These are phyloP conservation scores for Bettongia penicillata DNA, from an alignment of 2,113 vertebrate species.

Conservation along the genomic window DNA sequence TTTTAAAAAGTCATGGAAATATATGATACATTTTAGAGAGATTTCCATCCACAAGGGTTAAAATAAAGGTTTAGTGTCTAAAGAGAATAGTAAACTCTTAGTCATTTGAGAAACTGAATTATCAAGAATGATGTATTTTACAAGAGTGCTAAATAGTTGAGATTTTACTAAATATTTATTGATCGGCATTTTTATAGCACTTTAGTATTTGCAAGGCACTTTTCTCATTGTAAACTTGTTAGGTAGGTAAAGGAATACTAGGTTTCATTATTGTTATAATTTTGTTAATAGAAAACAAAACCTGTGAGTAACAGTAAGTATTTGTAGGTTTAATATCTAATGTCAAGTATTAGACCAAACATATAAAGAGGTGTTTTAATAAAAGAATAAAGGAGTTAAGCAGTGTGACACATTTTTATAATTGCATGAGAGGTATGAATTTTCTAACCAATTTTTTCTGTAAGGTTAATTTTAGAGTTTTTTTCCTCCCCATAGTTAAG, in stretches of 20 bases:
- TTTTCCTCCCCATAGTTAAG: constrained; percentile 7
- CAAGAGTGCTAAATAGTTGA: constrained; percentile 14
- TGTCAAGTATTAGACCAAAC: background rate
- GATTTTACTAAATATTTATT: constrained; percentile 1
- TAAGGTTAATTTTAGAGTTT: background rate
- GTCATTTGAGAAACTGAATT: constrained; percentile 9
- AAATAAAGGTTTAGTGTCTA: constrained; percentile 3
- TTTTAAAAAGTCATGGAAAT: background rate
- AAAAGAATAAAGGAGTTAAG: constrained; percentile 1
- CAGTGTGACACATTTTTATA: constrained; percentile 29
- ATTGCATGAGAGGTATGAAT: background rate
- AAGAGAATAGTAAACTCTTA: constrained; percentile 29
- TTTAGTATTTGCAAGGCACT: background rate
- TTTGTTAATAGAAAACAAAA: constrained; percentile 40
- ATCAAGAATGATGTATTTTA: constrained; percentile 9
- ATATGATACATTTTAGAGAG: background rate
- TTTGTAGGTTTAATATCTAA: constrained; percentile 32
- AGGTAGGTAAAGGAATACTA: background rate
- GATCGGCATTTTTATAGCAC: background rate
- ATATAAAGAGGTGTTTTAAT: constrained; percentile 7
- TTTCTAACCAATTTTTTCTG: background rate
- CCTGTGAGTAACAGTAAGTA: background rate
- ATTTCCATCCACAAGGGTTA: constrained; percentile 4
- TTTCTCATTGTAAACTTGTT: background rate
- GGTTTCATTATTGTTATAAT: constrained; percentile 45